phyloP scores from a whole-genome alignment of 1,140 invertebrate genomes.

The Antheraea pernyi region DNA sequence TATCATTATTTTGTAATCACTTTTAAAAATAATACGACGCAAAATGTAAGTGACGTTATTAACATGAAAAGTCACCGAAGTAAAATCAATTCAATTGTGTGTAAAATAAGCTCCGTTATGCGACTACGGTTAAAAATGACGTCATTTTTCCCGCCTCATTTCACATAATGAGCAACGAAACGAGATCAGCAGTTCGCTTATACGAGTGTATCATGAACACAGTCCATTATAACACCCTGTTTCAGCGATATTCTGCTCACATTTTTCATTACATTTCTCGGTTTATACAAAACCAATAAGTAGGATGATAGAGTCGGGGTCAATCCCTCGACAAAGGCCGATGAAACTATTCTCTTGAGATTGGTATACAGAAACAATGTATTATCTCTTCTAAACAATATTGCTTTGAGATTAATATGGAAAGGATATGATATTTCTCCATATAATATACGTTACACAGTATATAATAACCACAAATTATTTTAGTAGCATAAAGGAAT shows the following conservation, averaged over 20 bases:
- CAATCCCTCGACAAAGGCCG: slow-evolving; percentile 29
- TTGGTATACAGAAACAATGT: slow-evolving; percentile 23
- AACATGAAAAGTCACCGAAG: neutral
- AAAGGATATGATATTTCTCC: neutral
- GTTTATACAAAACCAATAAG: slow-evolving; percentile 43
- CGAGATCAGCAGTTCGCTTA: neutral
- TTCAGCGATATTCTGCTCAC: slow-evolving; percentile 3
- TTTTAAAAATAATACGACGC: no score
- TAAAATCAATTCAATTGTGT: neutral
- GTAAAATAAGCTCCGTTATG: neutral
- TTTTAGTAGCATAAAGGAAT: no score
- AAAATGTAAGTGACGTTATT: no score
- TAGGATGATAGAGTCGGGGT: slow-evolving; percentile 37
- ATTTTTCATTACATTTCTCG: slow-evolving; percentile 34
- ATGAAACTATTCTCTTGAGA: slow-evolving; percentile 33
- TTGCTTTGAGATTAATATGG: neutral
- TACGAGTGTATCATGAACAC: neutral
- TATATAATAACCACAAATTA: no score
- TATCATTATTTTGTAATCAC: no score
- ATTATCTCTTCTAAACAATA: neutral
- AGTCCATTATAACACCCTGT: neutral
- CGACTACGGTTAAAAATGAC: neutral
- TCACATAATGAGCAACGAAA: neutral
- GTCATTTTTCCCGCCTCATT: neutral
- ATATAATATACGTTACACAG: no score